These are phyloP conservation scores for Eilema caniola DNA, from an alignment of 2,888 invertebrate species.

Conservation along the genomic window DNA sequence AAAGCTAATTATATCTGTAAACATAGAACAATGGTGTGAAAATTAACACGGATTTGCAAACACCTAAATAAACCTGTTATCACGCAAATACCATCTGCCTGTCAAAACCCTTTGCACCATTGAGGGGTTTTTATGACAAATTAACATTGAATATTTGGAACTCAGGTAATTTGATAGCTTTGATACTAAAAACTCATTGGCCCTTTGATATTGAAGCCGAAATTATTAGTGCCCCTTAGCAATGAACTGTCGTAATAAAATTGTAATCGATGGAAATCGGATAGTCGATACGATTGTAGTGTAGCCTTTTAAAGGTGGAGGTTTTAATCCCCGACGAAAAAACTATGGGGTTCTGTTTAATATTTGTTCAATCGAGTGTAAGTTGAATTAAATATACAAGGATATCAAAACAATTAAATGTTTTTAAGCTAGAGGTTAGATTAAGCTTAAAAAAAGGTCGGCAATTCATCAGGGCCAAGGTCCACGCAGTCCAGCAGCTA, in stretches of 20 bases:
- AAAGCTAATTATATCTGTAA: too few species aligned
- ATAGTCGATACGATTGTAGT: background rate
- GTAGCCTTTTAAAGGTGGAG: slow-evolving; percentile 12
- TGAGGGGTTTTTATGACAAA: slow-evolving; percentile 16
- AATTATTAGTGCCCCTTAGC: slow-evolving; percentile 28
- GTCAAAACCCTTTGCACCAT: slow-evolving; percentile 1
- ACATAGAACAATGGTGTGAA: too few species aligned
- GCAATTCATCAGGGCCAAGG: too few species aligned
- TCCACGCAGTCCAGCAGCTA: too few species aligned
- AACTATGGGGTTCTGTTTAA: too few species aligned
- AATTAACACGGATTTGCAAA: background rate
- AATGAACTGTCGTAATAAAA: slow-evolving; percentile 23
- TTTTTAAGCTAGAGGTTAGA: too few species aligned
- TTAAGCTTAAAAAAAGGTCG: too few species aligned
- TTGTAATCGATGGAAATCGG: slow-evolving; percentile 21
- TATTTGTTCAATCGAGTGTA: too few species aligned
- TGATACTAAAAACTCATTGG: slow-evolving; percentile 42
- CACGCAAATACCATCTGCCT: background rate
- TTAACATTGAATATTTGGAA: slow-evolving; percentile 39
- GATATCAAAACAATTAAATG: too few species aligned
- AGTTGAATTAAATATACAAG: too few species aligned
- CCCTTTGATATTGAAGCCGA: slow-evolving; percentile 34
- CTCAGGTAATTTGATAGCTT: slow-evolving; percentile 34
- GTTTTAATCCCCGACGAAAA: too few species aligned
- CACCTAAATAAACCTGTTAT: slow-evolving; percentile 1